Percentiles rank a stretch among this genome's conserved stretches.
Evolutionary conservation across 2,113 vertebrate species (phyloP).

Genomic region (Phoenicopterus ruber): DNA sequence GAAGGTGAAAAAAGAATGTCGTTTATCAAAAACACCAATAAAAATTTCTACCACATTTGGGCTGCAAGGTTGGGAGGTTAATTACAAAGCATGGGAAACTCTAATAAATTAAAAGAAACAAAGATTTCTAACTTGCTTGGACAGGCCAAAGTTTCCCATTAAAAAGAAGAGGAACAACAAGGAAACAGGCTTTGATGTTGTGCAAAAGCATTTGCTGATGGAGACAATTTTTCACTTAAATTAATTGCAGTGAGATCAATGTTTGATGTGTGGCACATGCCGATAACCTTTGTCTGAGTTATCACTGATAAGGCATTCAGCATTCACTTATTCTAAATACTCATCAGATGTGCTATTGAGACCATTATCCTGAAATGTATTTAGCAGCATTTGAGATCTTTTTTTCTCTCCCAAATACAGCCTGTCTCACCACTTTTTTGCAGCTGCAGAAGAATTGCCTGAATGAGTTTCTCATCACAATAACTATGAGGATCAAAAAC

Average conservation of each 20-base stretch:
- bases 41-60: not conserved
- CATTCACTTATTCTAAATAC: slow-evolving; percentile 24
- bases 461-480: slow-evolving; percentile 45
- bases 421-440: slow-evolving; percentile 42
- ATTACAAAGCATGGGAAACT: not conserved
- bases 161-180: not conserved
- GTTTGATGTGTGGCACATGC: slow-evolving; percentile 10
- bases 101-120: not conserved
- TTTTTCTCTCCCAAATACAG: not conserved
- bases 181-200: not conserved
- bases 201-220: slow-evolving; percentile 49
- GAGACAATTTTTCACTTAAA: slow-evolving; percentile 35
- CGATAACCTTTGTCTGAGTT: slow-evolving; percentile 45
- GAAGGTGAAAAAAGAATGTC: not conserved
- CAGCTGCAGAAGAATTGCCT: slow-evolving; percentile 48
- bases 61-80: not conserved
- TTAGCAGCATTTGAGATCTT: slow-evolving; percentile 1
- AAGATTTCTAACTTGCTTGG: not conserved
- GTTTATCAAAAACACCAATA: not conserved
- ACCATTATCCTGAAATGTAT: slow-evolving; percentile 30
- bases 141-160: not conserved
- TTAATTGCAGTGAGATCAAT: slow-evolving; percentile 35
- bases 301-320: slow-evolving; percentile 40
- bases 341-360: slow-evolving; percentile 50
- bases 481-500: not conserved